phyloP scores from a whole-genome alignment of 1,140 invertebrate genomes.

The Ostrea denselamellosa region DNA sequence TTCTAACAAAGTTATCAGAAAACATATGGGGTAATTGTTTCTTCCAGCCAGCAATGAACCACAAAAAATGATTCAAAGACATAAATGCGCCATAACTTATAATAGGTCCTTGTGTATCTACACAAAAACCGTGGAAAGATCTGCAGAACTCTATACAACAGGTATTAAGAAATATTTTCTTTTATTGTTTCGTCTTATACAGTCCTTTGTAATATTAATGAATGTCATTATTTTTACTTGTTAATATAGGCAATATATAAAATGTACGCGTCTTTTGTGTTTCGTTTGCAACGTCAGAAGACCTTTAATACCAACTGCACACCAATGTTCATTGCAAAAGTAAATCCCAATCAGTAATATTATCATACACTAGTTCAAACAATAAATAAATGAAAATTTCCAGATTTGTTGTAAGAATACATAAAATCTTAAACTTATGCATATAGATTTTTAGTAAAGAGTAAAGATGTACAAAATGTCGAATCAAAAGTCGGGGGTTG shows the following conservation, averaged over 20 bases:
- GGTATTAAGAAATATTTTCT: neutral
- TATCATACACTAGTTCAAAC: no score
- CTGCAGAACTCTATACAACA: neutral
- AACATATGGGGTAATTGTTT: conserved; percentile 12
- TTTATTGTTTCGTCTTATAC: neutral
- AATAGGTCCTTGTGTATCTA: neutral
- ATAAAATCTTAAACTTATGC: no score
- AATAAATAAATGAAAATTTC: no score
- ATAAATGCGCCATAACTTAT: conserved; percentile 1
- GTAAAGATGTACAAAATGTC: neutral
- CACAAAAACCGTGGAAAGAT: neutral
- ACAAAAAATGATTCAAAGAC: neutral
- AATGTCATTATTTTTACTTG: neutral
- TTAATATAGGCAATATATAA: neutral
- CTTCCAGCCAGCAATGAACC: conserved; percentile 2
- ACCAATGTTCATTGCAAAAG: no score
- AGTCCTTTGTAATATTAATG: neutral
- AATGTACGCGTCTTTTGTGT: neutral
- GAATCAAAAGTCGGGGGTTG: neutral
- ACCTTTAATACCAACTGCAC: no score
- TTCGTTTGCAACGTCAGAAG: no score
- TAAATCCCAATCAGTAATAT: no score
- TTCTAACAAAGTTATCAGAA: conserved; percentile 30
- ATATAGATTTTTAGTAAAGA: neutral
- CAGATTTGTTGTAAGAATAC: no score